A percentile compares a stretch with the other conserved stretches of the same genome.
phyloP scores from a whole-genome alignment of 2,113 vertebrate genomes.

The Pelecanoides urinatrix region DNA sequence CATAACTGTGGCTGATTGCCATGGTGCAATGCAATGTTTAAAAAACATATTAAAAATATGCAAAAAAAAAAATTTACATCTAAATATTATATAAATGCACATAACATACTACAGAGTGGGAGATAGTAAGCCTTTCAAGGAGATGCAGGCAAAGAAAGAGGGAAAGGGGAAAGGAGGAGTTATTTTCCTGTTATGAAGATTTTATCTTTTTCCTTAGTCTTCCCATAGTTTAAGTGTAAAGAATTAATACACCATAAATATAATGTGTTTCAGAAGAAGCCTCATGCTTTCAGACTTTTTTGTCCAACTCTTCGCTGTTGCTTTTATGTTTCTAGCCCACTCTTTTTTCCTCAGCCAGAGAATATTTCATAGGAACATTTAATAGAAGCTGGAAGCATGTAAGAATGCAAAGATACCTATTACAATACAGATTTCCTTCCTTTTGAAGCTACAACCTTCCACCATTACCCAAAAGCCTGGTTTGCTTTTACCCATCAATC shows the following conservation, averaged over 20 bases:
- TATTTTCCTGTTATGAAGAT: background rate
- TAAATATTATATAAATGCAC: background rate
- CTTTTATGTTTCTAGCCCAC: background rate
- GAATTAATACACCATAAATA: background rate
- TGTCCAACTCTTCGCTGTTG: background rate
- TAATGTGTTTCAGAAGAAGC: background rate
- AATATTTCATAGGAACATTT: background rate
- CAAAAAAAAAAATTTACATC: background rate
- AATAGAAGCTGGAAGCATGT: background rate
- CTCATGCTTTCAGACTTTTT: background rate
- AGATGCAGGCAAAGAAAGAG: background rate
- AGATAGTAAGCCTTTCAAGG: background rate
- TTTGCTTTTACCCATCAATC: background rate
- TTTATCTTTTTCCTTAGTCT: background rate
- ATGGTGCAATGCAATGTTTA: background rate
- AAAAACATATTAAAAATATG: background rate
- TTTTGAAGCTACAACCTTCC: background rate
- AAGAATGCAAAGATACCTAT: background rate
- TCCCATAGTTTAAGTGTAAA: background rate
- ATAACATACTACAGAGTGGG: background rate
- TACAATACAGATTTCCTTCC: background rate
- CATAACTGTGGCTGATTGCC: background rate
- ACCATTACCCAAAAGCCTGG: background rate
- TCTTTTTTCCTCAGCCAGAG: background rate
- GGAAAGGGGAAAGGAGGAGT: background rate